Conservation (phyloP, 2,888 invertebrate genomes). For the Catocala nupta region DNA sequence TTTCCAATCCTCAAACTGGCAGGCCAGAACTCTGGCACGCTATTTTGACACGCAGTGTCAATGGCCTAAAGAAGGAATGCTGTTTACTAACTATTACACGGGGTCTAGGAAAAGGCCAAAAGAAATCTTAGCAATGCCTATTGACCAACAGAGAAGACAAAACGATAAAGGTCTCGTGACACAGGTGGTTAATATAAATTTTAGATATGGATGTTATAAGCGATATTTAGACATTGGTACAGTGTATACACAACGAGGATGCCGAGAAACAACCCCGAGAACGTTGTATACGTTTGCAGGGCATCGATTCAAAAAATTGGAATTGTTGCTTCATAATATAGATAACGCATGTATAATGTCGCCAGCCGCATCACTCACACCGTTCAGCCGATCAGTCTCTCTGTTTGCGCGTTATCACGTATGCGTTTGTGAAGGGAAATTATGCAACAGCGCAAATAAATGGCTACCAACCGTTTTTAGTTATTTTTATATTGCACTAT, state of each 20-base stretch:
- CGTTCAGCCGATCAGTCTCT: not conserved
- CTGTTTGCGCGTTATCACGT: constrained; percentile 5
- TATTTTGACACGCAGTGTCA: too few species aligned
- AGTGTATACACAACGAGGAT: not conserved
- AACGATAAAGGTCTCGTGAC: too few species aligned
- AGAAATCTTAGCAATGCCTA: too few species aligned
- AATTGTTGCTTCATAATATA: not conserved
- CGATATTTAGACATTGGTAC: not conserved
- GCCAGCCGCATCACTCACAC: constrained; percentile 2
- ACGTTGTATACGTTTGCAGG: not conserved
- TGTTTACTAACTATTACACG: too few species aligned
- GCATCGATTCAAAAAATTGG: not conserved
- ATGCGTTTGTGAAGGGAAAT: not conserved
- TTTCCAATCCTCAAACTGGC: too few species aligned
- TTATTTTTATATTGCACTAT: too few species aligned
- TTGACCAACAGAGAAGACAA: too few species aligned
- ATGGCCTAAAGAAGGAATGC: too few species aligned
- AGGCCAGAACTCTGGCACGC: too few species aligned
- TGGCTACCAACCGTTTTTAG: too few species aligned
- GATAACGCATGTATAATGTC: not conserved
- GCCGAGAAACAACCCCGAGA: not conserved
- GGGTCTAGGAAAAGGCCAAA: too few species aligned
- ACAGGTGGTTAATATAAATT: too few species aligned
- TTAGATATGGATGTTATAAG: not conserved
- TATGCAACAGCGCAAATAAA: not conserved